Percentiles rank a stretch among this genome's conserved stretches.
Evolutionary conservation across 2,888 invertebrate genomes (phyloP).

Genomic region (Alcis repandata): DNA sequence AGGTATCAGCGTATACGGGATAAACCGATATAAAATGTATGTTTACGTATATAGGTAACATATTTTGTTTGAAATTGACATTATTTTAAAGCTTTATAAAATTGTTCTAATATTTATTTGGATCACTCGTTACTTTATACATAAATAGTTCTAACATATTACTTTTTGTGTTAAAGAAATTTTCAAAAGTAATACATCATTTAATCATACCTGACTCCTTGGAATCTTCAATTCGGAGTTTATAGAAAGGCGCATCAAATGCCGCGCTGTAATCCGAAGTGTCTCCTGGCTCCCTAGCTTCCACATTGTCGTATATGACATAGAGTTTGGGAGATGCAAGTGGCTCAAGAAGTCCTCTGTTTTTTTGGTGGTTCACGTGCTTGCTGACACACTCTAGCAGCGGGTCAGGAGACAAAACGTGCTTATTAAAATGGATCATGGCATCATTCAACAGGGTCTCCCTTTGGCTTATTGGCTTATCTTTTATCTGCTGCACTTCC

Average conservation of each 20-base stretch:
- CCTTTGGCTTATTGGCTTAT: conserved; percentile 77
- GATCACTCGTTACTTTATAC: too few relatives aligned
- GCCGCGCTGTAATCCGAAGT: conserved; percentile 86
- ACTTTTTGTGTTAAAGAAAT: too few relatives aligned
- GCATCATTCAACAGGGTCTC: conserved; percentile 83
- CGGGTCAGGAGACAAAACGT: conserved; percentile 89
- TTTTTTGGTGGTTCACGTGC: conserved; percentile 85
- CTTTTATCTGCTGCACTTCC: conserved; percentile 83
- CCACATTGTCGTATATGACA: conserved; percentile 91
- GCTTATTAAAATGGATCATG: conserved; percentile 87
- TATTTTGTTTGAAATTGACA: too few relatives aligned
- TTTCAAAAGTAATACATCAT: too few relatives aligned
- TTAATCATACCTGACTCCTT: conserved; percentile 82
- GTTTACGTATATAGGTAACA: too few relatives aligned
- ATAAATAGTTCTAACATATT: too few relatives aligned
- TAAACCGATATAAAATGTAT: too few relatives aligned
- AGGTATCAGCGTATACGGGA: too few relatives aligned
- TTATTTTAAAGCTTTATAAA: too few relatives aligned
- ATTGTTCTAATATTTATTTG: too few relatives aligned
- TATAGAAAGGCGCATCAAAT: conserved; percentile 88
- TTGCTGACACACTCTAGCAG: conserved; percentile 89
- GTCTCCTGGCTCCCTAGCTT: conserved; percentile 89
- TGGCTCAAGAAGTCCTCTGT: conserved; percentile 77
- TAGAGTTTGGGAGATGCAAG: conserved; percentile 89
- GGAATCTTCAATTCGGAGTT: conserved; percentile 86